Conservation (phyloP, 2,113 vertebrate genomes). For the Drymodes brunneopygia region DNA sequence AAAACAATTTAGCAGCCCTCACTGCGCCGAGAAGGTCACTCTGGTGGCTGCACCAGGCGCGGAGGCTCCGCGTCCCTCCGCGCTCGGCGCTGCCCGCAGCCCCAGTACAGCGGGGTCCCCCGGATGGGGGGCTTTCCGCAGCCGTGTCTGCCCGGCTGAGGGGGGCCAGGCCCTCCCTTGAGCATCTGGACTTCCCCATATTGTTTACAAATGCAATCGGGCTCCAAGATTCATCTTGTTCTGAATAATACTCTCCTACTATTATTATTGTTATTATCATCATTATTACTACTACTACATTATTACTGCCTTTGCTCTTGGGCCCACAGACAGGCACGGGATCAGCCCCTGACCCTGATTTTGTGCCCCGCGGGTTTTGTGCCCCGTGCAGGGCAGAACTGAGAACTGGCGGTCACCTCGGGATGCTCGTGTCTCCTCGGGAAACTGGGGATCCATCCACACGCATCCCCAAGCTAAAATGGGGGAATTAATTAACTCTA, state of each 20-base stretch:
- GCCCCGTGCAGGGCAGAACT: not conserved
- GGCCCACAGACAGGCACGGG: not conserved
- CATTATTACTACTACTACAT: not conserved
- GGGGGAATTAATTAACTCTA: conserved; percentile 49
- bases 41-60: not conserved
- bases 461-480: not conserved
- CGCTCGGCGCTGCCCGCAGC: not conserved
- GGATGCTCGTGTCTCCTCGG: not conserved
- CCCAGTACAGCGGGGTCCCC: not conserved
- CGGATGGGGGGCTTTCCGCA: not conserved
- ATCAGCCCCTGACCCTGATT: not conserved
- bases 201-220: not conserved
- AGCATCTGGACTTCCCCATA: not conserved
- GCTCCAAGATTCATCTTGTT: not conserved
- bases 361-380: not conserved
- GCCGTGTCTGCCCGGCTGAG: not conserved
- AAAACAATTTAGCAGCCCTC: conserved; percentile 49
- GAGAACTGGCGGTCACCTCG: not conserved
- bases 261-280: not conserved
- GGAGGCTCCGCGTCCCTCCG: not conserved
- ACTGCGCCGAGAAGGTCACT: conserved; percentile 9
- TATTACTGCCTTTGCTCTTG: not conserved
- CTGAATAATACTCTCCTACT: not conserved
- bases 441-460: not conserved
- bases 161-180: not conserved